A percentile compares a stretch with the other conserved stretches of the same genome.
These are phyloP conservation scores for Sisyra nigra DNA, from an alignment of 2,888 invertebrate genomes.

Conservation along the genomic window DNA sequence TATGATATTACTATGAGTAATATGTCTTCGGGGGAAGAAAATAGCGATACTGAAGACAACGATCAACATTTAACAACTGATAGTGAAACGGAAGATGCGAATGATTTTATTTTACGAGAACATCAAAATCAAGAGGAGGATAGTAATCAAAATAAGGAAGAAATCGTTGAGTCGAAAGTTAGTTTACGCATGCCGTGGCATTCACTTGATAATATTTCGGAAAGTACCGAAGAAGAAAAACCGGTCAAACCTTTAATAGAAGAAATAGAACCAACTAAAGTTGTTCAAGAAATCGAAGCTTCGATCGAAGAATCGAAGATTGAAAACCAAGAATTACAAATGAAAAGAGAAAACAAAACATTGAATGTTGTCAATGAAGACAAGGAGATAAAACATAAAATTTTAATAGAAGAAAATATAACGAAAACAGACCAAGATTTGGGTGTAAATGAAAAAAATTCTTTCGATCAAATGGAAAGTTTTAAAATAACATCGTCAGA, in stretches of 20 bases:
- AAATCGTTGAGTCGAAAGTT: not conserved
- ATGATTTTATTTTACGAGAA: conserved; percentile 3
- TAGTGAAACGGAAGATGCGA: not conserved
- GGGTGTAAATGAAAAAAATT: too few species aligned
- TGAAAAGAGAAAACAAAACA: not conserved
- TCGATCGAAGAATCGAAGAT: not conserved
- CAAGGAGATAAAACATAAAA: not conserved
- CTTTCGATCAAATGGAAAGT: too few species aligned
- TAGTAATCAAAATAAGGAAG: not conserved
- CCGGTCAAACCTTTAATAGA: too few species aligned
- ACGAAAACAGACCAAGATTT: too few species aligned
- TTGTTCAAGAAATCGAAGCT: conserved; percentile 3
- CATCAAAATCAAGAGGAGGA: not conserved
- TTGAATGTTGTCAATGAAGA: not conserved
- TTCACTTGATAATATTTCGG: too few species aligned
- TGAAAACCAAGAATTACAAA: not conserved
- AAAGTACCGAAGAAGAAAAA: too few species aligned
- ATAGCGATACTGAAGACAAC: conserved; percentile 1
- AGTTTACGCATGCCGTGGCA: not conserved
- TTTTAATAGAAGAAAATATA: not conserved
- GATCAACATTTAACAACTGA: not conserved
- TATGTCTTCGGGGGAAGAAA: not conserved
- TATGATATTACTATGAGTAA: conserved; percentile 1
- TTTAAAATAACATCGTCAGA: too few species aligned
- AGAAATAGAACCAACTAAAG: not conserved